Conservation (phyloP, 23 tunicate species). For the Halocynthia aurantium region DNA sequence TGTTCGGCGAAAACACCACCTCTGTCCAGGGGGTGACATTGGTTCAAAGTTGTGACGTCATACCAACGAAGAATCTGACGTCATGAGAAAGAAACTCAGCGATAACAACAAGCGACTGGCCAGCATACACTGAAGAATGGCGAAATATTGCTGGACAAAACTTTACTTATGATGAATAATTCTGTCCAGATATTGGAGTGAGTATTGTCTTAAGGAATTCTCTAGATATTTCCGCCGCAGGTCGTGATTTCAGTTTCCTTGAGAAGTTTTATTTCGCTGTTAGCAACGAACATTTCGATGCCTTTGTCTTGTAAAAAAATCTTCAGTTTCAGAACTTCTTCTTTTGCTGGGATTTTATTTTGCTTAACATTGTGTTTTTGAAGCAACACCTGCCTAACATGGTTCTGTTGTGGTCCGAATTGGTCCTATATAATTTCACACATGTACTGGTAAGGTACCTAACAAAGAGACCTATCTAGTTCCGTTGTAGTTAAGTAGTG, state of each 20-base stretch:
- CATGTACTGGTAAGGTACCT: too few species aligned
- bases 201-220: slow-evolving; percentile 13
- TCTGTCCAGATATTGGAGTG: slow-evolving; percentile 78
- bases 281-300: too few species aligned
- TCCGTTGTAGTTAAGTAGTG: too few species aligned
- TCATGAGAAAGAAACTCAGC: slow-evolving; percentile 15
- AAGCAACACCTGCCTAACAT: background rate
- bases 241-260: too few species aligned
- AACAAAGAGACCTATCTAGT: too few species aligned
- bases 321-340: too few species aligned
- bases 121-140: slow-evolving; percentile 14
- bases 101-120: slow-evolving; percentile 30
- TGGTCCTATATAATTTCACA: too few species aligned
- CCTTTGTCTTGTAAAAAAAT: too few species aligned
- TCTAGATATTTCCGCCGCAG: too few species aligned
- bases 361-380: background rate
- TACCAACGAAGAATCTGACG: background rate
- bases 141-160: slow-evolving; percentile 21
- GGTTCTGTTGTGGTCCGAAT: too few species aligned
- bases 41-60: slow-evolving; percentile 13
- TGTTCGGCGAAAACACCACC: too few species aligned
- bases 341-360: background rate
- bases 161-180: slow-evolving; percentile 71
- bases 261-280: too few species aligned
- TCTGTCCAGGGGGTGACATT: background rate